A percentile compares a stretch with the other conserved stretches of the same genome.
These are phyloP conservation scores for Isotomurus palustris DNA, from an alignment of 2,888 invertebrate species.

Conservation along the genomic window DNA sequence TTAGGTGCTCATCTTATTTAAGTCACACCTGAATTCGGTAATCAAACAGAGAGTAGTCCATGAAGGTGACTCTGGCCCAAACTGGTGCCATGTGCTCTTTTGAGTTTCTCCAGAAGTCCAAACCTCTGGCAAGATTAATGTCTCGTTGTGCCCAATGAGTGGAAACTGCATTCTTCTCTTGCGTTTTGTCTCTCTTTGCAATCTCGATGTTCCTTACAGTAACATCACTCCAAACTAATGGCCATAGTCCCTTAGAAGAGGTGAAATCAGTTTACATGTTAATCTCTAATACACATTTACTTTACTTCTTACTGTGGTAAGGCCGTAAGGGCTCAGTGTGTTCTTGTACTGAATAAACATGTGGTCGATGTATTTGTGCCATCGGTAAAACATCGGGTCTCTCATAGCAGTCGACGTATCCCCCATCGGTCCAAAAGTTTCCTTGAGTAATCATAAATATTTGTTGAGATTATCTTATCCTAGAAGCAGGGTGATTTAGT, in stretches of 20 bases:
- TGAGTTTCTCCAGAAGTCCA: slow-evolving; percentile 60
- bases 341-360: slow-evolving; percentile 70
- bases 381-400: slow-evolving; percentile 80
- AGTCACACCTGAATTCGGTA: slow-evolving; percentile 45
- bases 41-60: slow-evolving; percentile 47
- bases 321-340: slow-evolving; percentile 56
- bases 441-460: slow-evolving; percentile 54
- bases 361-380: slow-evolving; percentile 75
- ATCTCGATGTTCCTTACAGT: slow-evolving; percentile 23
- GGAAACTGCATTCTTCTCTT: slow-evolving; percentile 55
- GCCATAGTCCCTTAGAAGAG: slow-evolving; percentile 41
- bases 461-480: too few relatives aligned
- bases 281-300: neutral
- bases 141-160: slow-evolving; percentile 78
- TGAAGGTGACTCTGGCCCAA: slow-evolving; percentile 45
- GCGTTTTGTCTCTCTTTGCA: slow-evolving; percentile 6
- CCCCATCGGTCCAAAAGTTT: slow-evolving; percentile 75
- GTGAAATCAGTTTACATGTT: neutral
- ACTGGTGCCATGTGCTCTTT: slow-evolving; percentile 35
- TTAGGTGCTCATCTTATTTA: neutral
- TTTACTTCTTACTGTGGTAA: slow-evolving; percentile 17
- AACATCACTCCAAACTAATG: slow-evolving; percentile 33
- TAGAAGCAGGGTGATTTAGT: too few relatives aligned
- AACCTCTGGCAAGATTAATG: slow-evolving; percentile 70
- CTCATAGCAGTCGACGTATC: slow-evolving; percentile 80